Conservation (phyloP, 1,140 invertebrate species). For the Rhizoglyphus robini region DNA sequence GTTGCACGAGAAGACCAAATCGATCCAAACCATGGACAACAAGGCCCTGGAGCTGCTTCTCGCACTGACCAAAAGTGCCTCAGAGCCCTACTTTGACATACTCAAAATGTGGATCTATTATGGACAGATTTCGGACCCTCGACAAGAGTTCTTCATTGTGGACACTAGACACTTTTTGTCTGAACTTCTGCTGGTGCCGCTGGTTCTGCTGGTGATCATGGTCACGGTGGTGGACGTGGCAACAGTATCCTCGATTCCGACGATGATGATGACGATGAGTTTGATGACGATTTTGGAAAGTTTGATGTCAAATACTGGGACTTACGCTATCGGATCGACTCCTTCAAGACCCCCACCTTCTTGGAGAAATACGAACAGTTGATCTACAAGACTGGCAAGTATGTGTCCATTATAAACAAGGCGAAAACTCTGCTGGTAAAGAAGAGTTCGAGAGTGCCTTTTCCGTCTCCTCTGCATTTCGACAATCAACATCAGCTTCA, state of each 20-base stretch:
- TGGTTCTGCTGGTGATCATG: neutral
- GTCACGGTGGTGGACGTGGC: neutral
- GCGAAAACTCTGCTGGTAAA: neutral
- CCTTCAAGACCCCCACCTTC: conserved; percentile 71
- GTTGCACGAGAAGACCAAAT: conserved; percentile 65
- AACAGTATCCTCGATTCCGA: neutral
- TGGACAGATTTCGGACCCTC: conserved; percentile 79
- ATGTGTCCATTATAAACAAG: conserved; percentile 65
- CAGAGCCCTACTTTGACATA: conserved; percentile 78
- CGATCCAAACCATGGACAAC: conserved; percentile 49
- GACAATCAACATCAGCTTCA: neutral
- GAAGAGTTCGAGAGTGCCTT: neutral
- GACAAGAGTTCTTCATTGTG: conserved; percentile 79
- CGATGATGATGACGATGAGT: no score
- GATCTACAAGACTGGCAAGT: conserved; percentile 88
- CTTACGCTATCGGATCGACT: conserved; percentile 67
- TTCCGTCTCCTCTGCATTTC: neutral
- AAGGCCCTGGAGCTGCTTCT: conserved; percentile 63
- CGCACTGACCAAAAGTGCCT: conserved; percentile 45
- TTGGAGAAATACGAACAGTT: conserved; percentile 67
- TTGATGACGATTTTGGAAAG: conserved; percentile 14
- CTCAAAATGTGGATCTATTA: conserved; percentile 88
- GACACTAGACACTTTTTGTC: conserved; percentile 53
- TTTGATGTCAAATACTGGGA: conserved; percentile 62
- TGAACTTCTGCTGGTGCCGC: no score